A percentile compares a stretch with the other conserved stretches of the same genome.
Conservation (phyloP, 1,140 invertebrate species). For the Platorchestia sp. region DNA sequence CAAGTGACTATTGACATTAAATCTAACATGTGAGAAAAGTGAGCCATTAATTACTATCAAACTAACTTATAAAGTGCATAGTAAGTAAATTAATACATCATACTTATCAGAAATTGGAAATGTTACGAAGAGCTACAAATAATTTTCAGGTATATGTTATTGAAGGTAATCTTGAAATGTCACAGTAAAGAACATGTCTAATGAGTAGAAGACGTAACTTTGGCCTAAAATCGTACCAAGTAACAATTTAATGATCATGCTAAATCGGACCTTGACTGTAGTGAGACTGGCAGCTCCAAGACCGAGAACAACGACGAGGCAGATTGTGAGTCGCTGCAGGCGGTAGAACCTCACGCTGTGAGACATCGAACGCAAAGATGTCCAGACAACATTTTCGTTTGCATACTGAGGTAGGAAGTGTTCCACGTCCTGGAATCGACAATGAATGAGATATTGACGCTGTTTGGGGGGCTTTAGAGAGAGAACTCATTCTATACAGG, state of each 20-base stretch:
- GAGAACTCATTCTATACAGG: not conserved
- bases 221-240: not conserved
- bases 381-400: slow-evolving; percentile 65
- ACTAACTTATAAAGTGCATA: not conserved
- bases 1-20: not conserved
- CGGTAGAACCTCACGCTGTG: slow-evolving; percentile 62
- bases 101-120: not conserved
- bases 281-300: slow-evolving; percentile 61
- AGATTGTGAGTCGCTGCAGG: slow-evolving; percentile 64
- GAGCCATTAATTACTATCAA: not conserved
- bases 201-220: not conserved
- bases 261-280: slow-evolving; percentile 59
- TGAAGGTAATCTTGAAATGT: too few relatives aligned
- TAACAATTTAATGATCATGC: not conserved
- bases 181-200: too few relatives aligned
- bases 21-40: not conserved
- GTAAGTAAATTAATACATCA: not conserved
- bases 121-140: too few relatives aligned
- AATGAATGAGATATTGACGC: not conserved
- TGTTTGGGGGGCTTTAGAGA: not conserved
- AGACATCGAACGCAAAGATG: slow-evolving; percentile 61
- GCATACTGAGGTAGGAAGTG: slow-evolving; percentile 67
- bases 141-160: too few relatives aligned
- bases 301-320: slow-evolving; percentile 62
- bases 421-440: slow-evolving; percentile 62